A percentile compares a stretch with the other conserved stretches of the same genome.
These are phyloP conservation scores for Ceratina australensis DNA, from an alignment of 1,140 invertebrate species.

Conservation along the genomic window DNA sequence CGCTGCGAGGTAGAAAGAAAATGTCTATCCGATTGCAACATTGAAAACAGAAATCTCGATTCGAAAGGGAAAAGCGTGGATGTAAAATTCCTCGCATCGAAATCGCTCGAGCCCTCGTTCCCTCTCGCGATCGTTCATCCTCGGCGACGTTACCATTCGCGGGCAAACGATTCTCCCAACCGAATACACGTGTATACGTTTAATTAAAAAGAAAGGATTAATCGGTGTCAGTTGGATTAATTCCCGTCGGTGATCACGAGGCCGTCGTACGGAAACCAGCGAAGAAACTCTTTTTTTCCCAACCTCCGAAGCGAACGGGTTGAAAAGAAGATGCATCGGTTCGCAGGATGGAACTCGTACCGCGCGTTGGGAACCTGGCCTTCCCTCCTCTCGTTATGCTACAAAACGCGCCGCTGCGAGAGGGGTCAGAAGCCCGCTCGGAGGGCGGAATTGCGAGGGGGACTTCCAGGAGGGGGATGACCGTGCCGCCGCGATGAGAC, in stretches of 20 bases:
- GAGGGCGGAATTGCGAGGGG: slow-evolving; percentile 67
- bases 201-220: not conserved
- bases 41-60: no score
- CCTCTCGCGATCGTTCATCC: no score
- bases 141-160: not conserved
- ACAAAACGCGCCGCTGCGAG: slow-evolving; percentile 43
- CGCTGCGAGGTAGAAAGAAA: no score
- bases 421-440: slow-evolving; percentile 67
- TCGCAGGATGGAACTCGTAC: slow-evolving; percentile 22
- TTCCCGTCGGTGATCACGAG: no score
- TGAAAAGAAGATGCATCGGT: slow-evolving; percentile 20
- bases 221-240: not conserved
- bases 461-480: slow-evolving; percentile 60
- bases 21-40: no score
- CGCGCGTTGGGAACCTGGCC: slow-evolving; percentile 34
- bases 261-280: not conserved
- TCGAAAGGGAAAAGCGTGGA: no score
- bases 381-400: slow-evolving; percentile 56
- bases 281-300: not conserved
- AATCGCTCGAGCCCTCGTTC: not conserved
- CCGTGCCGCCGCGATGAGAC: slow-evolving; percentile 49
- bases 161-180: not conserved
- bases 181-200: no score
- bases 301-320: not conserved
- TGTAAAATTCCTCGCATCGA: not conserved